These are phyloP conservation scores for Madoqua kirkii DNA, from an alignment of 2,113 vertebrate species.

Conservation along the genomic window DNA sequence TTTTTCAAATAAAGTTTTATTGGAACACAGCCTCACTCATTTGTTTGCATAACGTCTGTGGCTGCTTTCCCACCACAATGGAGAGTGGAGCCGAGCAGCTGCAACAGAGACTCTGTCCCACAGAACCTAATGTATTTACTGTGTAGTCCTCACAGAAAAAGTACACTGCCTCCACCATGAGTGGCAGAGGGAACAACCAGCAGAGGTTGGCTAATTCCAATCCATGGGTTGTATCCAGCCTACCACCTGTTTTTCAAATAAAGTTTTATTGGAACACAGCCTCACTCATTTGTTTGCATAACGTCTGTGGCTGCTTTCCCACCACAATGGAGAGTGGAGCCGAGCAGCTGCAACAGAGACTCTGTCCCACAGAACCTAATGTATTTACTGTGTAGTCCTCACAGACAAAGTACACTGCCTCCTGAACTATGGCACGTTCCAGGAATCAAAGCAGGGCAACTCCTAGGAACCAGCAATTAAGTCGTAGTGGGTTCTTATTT, in stretches of 20 bases:
- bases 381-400: neutral
- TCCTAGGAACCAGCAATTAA: neutral
- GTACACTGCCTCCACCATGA: neutral
- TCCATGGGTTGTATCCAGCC: neutral
- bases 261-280: neutral
- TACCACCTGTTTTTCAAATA: neutral
- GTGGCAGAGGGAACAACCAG: neutral
- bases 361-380: neutral
- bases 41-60: neutral
- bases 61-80: neutral
- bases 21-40: neutral
- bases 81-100: neutral
- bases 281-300: neutral
- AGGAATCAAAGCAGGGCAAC: neutral
- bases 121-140: neutral
- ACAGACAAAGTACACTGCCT: neutral
- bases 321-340: fast-evolving
- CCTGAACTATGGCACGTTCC: fast-evolving
- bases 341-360: neutral
- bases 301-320: neutral
- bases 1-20: conserved; percentile 30
- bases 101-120: neutral
- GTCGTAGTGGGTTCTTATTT: neutral
- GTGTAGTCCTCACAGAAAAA: neutral
- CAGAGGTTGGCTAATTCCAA: neutral